phyloP scores from a whole-genome alignment of 1,140 invertebrate species.

The Mya arenaria region DNA sequence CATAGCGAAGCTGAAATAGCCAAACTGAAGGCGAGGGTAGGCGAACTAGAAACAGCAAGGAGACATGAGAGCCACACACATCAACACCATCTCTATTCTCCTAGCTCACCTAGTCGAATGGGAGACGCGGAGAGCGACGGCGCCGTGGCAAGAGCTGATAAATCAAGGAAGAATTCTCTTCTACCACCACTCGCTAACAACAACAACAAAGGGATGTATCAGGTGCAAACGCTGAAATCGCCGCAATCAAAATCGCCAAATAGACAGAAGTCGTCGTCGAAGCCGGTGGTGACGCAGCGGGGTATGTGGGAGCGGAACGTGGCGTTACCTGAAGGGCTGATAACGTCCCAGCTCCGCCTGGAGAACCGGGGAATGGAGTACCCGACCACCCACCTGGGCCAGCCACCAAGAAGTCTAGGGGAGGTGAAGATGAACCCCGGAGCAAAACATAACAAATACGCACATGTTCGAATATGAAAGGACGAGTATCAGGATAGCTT shows the following conservation, averaged over 20 bases:
- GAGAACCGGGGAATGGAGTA: neutral
- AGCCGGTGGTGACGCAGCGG: neutral
- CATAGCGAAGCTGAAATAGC: conserved; percentile 26
- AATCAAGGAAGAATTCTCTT: neutral
- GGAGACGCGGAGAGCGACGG: neutral
- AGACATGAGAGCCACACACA: neutral
- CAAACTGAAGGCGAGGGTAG: conserved; percentile 40
- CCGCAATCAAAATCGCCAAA: neutral
- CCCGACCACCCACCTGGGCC: neutral
- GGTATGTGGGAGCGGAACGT: neutral
- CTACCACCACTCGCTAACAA: neutral
- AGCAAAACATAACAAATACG: conserved; percentile 23
- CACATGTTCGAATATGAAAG: conserved; percentile 30
- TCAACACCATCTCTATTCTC: neutral
- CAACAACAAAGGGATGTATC: neutral
- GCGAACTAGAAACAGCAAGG: conserved; percentile 17
- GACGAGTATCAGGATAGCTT: no score
- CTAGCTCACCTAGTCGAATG: neutral
- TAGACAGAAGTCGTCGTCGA: neutral
- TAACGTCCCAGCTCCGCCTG: conserved; percentile 29
- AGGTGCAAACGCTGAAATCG: neutral
- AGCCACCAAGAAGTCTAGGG: conserved; percentile 19
- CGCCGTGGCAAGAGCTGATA: neutral
- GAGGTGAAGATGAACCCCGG: conserved; percentile 19
- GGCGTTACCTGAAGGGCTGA: conserved; percentile 20